A percentile compares a stretch with the other conserved stretches of the same genome.
These are phyloP conservation scores for Porites evermanni DNA, from an alignment of 92 coral and sea anemone genomes.

Conservation along the genomic window DNA sequence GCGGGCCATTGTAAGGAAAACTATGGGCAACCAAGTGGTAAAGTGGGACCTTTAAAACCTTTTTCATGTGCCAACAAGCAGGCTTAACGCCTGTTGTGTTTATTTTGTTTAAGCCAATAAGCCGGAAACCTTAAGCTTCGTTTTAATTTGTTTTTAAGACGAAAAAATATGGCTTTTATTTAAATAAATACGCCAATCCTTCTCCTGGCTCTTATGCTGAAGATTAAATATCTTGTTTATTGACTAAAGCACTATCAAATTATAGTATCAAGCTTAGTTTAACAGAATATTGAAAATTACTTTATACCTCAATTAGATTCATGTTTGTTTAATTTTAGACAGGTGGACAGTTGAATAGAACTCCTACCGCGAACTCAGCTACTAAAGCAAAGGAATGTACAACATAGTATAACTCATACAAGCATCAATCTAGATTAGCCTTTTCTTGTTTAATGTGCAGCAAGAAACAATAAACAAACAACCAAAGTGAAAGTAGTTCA, in stretches of 20 bases:
- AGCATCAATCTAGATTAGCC: background rate
- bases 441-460: background rate
- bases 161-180: background rate
- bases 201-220: background rate
- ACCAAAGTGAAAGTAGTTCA: too few relatives aligned
- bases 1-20: background rate
- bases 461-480: too few relatives aligned
- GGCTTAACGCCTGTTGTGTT: background rate
- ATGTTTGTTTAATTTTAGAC: background rate
- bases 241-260: background rate
- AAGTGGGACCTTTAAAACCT: background rate
- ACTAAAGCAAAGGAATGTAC: background rate
- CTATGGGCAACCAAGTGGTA: too few relatives aligned
- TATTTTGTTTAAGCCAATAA: background rate
- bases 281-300: too few relatives aligned
- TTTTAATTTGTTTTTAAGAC: conserved; percentile 6
- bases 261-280: background rate
- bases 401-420: background rate
- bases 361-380: conserved; percentile 10
- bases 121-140: conserved; percentile 25
- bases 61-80: background rate
- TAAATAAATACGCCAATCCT: background rate
- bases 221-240: background rate
- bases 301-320: conserved; percentile 8
- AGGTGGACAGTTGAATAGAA: conserved; percentile 29